Base-by-base conservation (phyloP, 1,140 invertebrate genomes). In the Holotrichia oblita region DNA sequence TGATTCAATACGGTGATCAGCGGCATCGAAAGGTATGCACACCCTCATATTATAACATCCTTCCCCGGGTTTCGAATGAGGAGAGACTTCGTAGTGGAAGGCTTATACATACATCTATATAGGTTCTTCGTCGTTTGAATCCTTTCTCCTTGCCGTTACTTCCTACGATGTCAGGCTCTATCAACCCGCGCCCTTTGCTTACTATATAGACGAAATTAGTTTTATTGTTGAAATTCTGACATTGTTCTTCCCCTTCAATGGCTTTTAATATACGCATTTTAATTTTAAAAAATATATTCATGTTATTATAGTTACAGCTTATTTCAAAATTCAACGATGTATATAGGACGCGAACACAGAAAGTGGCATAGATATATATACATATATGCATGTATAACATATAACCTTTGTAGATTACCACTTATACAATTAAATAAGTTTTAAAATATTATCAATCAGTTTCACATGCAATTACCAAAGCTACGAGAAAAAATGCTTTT, bases 1-100 rank as follows among this genome's bases (percentile, higher is more conserved):
- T 80, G 79, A 80, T 82, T 81, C 80, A 81, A 81, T 82, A 82
- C 75, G 76, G 77, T 81, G 81, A 81, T 81, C 79, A 82, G 78
- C 79, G 79, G 78, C 79, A 80, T 80, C 79, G 79, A 82, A 80
- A 82, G 81, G 81, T 82, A 82, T 80, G 77, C 72, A 72, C 77
- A 61, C 77, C 40, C 72, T 74, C 72, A 74, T 44, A 44, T 34
- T 41, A 34, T 42, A 48, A 69, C 27, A 34, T 69, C 22, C 27
- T 9, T 7, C 3, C 17, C 27, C 61, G 22, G 20, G 22, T 69
- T 69, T 69, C 61, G 14, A 17, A 55, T n/a, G 48, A 55, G 17
- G 48, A 17, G 48, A 55, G n/a, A 27, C 61, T 10, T 14, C 61
- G 61, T 2, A 22, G 61, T 22, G 44, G 61, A 69, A 34, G 4